A percentile compares a stretch with the other conserved stretches of the same genome.
Evolutionary conservation across 2,797 vertebrate species (phyloP).

Genomic region (Mus minutoides): DNA sequence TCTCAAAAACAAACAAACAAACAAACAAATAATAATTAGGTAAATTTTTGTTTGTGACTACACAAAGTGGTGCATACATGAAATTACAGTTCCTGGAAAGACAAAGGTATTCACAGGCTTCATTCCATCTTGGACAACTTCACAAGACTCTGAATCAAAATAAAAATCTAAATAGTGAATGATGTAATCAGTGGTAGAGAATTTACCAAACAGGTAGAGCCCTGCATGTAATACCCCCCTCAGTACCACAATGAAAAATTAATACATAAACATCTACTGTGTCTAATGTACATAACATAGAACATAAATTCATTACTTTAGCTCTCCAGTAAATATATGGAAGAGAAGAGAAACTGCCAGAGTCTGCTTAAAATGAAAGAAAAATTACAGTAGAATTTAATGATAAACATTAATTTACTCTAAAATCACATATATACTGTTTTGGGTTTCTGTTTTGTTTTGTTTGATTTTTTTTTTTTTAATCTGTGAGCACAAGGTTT

Average conservation of each 20-base stretch:
- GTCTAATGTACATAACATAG: not conserved
- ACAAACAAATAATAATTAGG: not conserved
- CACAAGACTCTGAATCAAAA: not conserved
- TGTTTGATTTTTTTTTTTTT: too few species aligned
- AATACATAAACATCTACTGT: not conserved
- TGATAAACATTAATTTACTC: slow-evolving; percentile 35
- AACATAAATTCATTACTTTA: not conserved
- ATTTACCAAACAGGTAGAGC: not conserved
- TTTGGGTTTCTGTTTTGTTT: not conserved
- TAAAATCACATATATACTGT: not conserved
- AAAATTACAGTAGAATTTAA: not conserved
- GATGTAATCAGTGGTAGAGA: not conserved
- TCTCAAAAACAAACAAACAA: not conserved
- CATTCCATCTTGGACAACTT: not conserved
- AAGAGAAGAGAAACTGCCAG: not conserved
- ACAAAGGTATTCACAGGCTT: too few species aligned
- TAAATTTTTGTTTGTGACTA: not conserved
- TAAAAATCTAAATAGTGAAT: not conserved
- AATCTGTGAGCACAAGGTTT: too few species aligned
- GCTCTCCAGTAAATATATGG: not conserved
- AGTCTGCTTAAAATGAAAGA: not conserved
- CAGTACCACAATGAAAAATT: not conserved
- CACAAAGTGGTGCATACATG: not conserved
- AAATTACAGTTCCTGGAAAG: not conserved
- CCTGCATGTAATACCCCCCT: not conserved